Conservation (phyloP, 2,113 vertebrate genomes). For the Brachypodius melanocephalos region DNA sequence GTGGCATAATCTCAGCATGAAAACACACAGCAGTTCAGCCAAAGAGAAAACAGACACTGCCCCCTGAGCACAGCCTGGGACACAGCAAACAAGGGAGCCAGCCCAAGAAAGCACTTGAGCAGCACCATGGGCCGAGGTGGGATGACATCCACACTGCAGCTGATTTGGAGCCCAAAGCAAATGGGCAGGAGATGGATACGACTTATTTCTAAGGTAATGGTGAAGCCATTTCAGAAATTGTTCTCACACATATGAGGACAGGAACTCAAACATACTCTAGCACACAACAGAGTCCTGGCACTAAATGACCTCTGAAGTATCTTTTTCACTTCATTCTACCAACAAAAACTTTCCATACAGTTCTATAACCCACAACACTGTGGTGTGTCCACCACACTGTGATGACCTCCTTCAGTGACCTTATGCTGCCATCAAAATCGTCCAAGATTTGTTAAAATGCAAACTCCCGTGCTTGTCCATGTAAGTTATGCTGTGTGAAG, state of each 20-base stretch:
- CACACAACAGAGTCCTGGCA: not conserved
- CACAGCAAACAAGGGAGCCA: not conserved
- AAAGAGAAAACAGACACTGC: not conserved
- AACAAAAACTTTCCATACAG: not conserved
- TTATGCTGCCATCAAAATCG: not conserved
- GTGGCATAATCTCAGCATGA: not conserved
- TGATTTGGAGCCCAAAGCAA: not conserved
- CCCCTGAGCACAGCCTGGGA: not conserved
- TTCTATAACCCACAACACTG: not conserved
- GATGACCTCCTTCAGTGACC: not conserved
- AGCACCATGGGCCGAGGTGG: not conserved
- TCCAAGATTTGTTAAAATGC: not conserved
- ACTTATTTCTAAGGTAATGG: not conserved
- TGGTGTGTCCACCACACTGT: not conserved
- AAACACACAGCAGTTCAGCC: not conserved
- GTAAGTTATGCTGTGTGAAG: fast-evolving
- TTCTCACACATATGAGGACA: not conserved
- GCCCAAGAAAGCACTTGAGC: not conserved
- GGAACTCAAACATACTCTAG: not conserved
- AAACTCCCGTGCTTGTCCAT: not conserved
- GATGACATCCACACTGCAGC: not conserved
- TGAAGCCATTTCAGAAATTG: not conserved
- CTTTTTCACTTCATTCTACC: not conserved
- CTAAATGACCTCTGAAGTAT: not conserved
- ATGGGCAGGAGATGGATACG: not conserved